Evolutionary conservation across 2,113 vertebrate genomes (phyloP).

Genomic region (Phylloscopus trochiloides): DNA sequence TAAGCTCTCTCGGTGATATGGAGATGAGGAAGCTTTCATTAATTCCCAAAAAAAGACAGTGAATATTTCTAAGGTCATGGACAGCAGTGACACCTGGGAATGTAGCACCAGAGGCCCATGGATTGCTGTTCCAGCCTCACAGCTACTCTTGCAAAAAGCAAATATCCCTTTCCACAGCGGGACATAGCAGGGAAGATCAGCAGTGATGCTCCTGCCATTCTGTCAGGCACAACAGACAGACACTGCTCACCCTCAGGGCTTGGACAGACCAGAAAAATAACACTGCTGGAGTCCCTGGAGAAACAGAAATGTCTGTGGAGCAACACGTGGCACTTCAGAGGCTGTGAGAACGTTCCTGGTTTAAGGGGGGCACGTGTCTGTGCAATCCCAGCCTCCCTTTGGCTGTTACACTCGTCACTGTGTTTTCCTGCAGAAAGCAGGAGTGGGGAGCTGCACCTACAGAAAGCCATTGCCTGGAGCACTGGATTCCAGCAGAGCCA

Average conservation of each 20-base stretch:
- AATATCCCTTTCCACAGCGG: neutral
- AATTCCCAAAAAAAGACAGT: neutral
- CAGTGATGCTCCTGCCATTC: neutral
- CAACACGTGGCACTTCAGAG: neutral
- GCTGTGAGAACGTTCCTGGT: fast-evolving
- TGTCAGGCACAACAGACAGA: neutral
- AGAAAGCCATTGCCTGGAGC: neutral
- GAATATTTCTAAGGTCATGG: neutral
- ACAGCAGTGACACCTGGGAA: neutral
- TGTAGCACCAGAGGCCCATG: neutral
- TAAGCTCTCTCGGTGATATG: neutral
- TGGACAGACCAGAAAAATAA: neutral
- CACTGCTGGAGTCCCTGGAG: neutral
- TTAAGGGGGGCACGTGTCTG: fast-evolving
- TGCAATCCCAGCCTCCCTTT: neutral
- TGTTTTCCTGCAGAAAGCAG: neutral
- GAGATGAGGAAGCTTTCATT: neutral
- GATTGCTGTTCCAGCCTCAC: neutral
- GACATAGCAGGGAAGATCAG: fast-evolving
- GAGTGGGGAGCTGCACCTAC: neutral
- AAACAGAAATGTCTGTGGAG: neutral
- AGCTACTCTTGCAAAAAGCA: neutral
- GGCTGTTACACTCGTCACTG: fast-evolving
- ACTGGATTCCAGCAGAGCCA: fast-evolving
- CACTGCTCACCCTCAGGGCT: fast-evolving